phyloP scores from a whole-genome alignment of 1,140 invertebrate genomes.

The Halictus rubicundus region DNA sequence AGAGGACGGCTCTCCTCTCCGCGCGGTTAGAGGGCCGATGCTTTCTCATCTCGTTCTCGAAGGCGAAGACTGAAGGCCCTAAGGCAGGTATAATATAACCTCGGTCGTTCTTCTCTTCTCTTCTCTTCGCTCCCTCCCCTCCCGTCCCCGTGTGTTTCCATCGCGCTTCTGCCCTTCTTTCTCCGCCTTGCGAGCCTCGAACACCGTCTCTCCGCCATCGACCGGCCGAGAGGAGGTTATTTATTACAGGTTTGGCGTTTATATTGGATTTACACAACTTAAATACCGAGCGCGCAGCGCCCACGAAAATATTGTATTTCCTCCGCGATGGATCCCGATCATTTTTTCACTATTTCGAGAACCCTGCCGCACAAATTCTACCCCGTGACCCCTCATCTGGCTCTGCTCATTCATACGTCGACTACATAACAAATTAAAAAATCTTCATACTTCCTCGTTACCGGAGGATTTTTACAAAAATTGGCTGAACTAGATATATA shows the following conservation, averaged over 20 bases:
- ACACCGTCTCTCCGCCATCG: slow-evolving; percentile 19
- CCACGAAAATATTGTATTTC: slow-evolving; percentile 78
- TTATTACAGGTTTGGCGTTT: slow-evolving; percentile 77
- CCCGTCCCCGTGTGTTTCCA: slow-evolving; percentile 10
- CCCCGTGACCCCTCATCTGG: no score
- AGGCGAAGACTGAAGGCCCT: slow-evolving; percentile 70
- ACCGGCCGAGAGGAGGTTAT: slow-evolving; percentile 74
- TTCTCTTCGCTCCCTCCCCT: no score
- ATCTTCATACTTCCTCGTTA: no score
- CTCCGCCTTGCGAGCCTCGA: slow-evolving; percentile 18
- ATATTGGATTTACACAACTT: slow-evolving; percentile 79
- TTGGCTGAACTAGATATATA: no score
- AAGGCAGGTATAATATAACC: slow-evolving; percentile 76
- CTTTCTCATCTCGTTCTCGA: slow-evolving; percentile 73
- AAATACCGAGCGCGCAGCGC: slow-evolving; percentile 74
- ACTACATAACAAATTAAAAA: no score
- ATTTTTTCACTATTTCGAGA: no score
- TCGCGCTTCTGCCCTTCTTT: slow-evolving; percentile 39
- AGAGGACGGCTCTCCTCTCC: not conserved
- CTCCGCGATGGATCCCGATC: slow-evolving; percentile 31
- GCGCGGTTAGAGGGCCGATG: slow-evolving; percentile 48
- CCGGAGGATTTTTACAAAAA: no score
- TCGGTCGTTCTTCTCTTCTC: slow-evolving; percentile 36
- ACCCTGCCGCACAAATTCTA: no score
- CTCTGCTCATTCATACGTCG: no score